Conservation (phyloP, 2,888 invertebrate genomes). For the Coenonympha glycerion region DNA sequence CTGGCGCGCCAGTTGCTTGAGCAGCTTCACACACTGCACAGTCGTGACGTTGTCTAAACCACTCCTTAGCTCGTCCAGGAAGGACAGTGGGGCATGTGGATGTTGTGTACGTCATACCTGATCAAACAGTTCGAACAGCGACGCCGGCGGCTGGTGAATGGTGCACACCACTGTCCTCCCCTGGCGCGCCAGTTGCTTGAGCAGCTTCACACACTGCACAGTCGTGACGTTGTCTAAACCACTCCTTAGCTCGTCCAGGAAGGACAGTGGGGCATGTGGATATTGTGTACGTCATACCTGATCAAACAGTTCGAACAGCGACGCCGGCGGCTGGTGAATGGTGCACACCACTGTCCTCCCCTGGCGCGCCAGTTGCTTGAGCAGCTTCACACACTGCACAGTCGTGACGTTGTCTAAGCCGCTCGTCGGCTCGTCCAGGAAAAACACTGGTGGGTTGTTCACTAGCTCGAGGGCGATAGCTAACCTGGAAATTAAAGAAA, state of each 20-base stretch:
- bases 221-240: conserved; percentile 81
- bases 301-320: conserved; percentile 78
- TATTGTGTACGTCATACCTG: conserved; percentile 48
- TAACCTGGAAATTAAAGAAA: conserved; percentile 54
- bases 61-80: conserved; percentile 88
- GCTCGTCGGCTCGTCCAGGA: conserved; percentile 88
- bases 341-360: conserved; percentile 82
- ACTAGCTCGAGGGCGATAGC: conserved; percentile 89
- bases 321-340: conserved; percentile 82
- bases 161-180: conserved; percentile 82
- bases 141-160: conserved; percentile 82
- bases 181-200: conserved; percentile 75
- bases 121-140: conserved; percentile 78
- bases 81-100: too few species aligned
- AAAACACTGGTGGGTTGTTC: conserved; percentile 89
- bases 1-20: conserved; percentile 75
- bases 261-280: conserved; percentile 80
- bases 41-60: conserved; percentile 81
- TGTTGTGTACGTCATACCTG: conserved; percentile 65
- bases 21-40: conserved; percentile 75
- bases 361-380: conserved; percentile 76
- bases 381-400: conserved; percentile 75
- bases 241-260: conserved; percentile 88
- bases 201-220: conserved; percentile 75
- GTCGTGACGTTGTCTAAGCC: conserved; percentile 81